Evolutionary conservation across 2,797 vertebrate species (phyloP).

Genomic region (Chelidonichthys spinosus): DNA sequence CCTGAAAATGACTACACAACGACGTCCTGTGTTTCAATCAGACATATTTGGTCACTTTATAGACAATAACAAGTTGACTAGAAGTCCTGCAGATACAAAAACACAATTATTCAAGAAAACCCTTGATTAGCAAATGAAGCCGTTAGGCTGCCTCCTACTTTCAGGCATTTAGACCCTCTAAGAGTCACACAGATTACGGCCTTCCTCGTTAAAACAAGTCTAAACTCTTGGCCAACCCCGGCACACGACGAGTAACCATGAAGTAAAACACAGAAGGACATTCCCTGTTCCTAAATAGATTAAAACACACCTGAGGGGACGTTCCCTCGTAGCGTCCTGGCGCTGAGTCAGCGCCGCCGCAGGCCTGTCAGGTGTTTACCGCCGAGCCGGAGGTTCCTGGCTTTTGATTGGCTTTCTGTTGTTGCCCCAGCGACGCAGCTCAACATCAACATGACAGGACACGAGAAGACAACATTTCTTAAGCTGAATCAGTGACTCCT

Average conservation of each 20-base stretch:
- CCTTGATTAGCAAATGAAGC: neutral
- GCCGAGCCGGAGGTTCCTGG: neutral
- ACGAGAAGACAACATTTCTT: constrained; percentile 9
- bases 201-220: neutral
- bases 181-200: neutral
- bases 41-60: neutral
- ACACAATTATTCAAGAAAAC: neutral
- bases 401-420: constrained; percentile 38
- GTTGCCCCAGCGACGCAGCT: constrained; percentile 34
- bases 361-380: constrained; percentile 41
- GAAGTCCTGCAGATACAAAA: neutral
- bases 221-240: neutral
- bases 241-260: neutral
- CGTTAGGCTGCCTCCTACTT: neutral
- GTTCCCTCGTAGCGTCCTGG: constrained; percentile 30
- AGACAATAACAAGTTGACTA: neutral
- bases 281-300: constrained; percentile 53
- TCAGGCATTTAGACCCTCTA: neutral
- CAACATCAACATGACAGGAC: constrained; percentile 46
- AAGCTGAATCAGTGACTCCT: neutral
- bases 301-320: constrained; percentile 6
- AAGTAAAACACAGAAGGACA: constrained; percentile 24
- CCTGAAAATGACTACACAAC: too few relatives aligned
- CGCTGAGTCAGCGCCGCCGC: constrained; percentile 46
- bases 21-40: neutral